Evolutionary conservation across 2,113 vertebrate genomes (phyloP).

Genomic region (human): DNA sequence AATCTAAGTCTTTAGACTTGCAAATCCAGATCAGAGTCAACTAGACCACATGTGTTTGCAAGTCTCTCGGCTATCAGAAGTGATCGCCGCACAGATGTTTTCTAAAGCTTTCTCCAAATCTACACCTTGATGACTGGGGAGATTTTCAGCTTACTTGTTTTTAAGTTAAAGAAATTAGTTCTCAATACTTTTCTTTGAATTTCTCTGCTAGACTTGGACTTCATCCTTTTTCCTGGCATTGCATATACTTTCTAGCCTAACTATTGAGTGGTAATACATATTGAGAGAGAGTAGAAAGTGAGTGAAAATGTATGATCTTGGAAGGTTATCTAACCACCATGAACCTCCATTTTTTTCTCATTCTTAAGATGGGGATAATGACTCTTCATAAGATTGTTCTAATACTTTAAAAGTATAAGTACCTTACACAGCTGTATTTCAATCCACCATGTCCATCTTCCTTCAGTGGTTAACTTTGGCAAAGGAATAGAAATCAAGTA

Average conservation of each 20-base stretch:
- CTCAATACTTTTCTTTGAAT: background rate
- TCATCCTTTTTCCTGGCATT: background rate
- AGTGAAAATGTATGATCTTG: background rate
- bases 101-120: background rate
- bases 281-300: background rate
- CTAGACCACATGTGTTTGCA: background rate
- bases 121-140: background rate
- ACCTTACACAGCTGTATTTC: background rate
- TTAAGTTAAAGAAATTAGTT: background rate
- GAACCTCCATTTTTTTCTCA: background rate
- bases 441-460: background rate
- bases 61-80: background rate
- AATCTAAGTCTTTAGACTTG: background rate
- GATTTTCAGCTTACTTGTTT: background rate
- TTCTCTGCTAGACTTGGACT: background rate
- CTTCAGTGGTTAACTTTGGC: background rate
- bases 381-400: background rate
- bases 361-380: background rate
- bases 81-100: background rate
- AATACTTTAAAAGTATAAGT: background rate
- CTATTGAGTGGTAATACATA: background rate
- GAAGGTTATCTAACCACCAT: background rate
- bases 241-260: background rate
- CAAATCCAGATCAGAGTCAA: background rate
- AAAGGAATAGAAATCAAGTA: background rate